Conservation (phyloP, 1,140 invertebrate species). For the Luehdorfia chinensis region DNA sequence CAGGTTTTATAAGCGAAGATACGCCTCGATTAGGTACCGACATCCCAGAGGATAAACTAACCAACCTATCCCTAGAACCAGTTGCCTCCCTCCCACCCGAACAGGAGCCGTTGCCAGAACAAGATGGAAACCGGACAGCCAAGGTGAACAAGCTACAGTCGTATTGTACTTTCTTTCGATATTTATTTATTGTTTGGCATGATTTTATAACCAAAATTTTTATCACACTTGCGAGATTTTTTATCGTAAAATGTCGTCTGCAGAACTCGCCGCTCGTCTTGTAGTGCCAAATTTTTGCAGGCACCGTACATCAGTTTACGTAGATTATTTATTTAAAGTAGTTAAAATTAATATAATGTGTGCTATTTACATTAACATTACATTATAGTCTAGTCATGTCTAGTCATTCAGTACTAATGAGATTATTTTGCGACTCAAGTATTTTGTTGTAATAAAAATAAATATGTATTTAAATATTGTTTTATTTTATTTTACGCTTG, state of each 20-base stretch:
- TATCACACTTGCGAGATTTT: slow-evolving; percentile 64
- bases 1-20: slow-evolving; percentile 30
- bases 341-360: slow-evolving; percentile 41
- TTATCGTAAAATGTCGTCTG: slow-evolving; percentile 56
- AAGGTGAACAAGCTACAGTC: slow-evolving; percentile 72
- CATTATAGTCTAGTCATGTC: slow-evolving; percentile 61
- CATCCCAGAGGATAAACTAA: slow-evolving; percentile 71
- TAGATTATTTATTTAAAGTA: slow-evolving; percentile 52
- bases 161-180: slow-evolving; percentile 72
- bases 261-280: slow-evolving; percentile 66
- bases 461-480: slow-evolving; percentile 49
- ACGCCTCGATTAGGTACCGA: slow-evolving; percentile 33
- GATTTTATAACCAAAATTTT: slow-evolving; percentile 69
- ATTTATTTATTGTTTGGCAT: slow-evolving; percentile 74
- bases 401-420: slow-evolving; percentile 40
- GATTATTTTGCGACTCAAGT: slow-evolving; percentile 20
- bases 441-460: slow-evolving; percentile 57
- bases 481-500: slow-evolving; percentile 53
- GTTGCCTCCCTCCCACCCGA: slow-evolving; percentile 42
- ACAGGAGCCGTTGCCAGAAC: slow-evolving; percentile 58
- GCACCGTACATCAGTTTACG: slow-evolving; percentile 33
- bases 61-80: slow-evolving; percentile 49
- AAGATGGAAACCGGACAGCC: slow-evolving; percentile 42
- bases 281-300: slow-evolving; percentile 63
- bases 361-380: too few relatives aligned